Percentiles rank a stretch among this genome's conserved stretches.
Evolutionary conservation across 2,113 vertebrate genomes (phyloP).

Genomic region (Arenaria interpres): DNA sequence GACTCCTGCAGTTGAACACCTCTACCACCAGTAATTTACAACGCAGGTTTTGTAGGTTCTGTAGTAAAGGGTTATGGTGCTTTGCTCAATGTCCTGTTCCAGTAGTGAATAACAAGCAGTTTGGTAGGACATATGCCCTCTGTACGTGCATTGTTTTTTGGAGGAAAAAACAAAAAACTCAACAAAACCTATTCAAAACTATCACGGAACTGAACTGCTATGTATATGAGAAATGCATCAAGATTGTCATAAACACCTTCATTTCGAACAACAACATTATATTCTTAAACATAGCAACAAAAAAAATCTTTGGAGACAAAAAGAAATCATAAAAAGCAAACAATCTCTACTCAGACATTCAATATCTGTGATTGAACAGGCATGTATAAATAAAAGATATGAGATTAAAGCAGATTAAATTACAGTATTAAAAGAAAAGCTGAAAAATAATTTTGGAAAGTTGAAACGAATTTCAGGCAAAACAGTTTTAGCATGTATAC

Average conservation of each 20-base stretch:
- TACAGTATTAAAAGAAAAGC: constrained; percentile 23
- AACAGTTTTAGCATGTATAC: neutral
- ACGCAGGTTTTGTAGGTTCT: neutral
- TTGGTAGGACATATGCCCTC: neutral
- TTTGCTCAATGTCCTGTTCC: neutral
- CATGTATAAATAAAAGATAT: neutral
- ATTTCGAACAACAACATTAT: neutral
- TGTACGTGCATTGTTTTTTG: neutral
- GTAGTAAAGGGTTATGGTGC: neutral
- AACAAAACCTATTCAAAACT: neutral
- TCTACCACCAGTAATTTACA: neutral
- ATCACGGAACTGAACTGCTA: neutral
- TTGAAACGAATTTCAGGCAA: neutral
- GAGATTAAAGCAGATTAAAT: constrained; percentile 59
- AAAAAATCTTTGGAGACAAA: neutral
- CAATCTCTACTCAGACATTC: neutral
- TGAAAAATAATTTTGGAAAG: neutral
- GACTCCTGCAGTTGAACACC: neutral
- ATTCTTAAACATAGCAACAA: neutral
- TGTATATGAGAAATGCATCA: neutral
- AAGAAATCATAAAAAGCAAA: neutral
- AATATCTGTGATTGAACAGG: constrained; percentile 21
- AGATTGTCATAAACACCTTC: neutral
- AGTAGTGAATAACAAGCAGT: neutral
- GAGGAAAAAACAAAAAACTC: neutral